Base-by-base conservation (phyloP, 2,888 invertebrate genomes). In the Adelphocoris suturalis region DNA sequence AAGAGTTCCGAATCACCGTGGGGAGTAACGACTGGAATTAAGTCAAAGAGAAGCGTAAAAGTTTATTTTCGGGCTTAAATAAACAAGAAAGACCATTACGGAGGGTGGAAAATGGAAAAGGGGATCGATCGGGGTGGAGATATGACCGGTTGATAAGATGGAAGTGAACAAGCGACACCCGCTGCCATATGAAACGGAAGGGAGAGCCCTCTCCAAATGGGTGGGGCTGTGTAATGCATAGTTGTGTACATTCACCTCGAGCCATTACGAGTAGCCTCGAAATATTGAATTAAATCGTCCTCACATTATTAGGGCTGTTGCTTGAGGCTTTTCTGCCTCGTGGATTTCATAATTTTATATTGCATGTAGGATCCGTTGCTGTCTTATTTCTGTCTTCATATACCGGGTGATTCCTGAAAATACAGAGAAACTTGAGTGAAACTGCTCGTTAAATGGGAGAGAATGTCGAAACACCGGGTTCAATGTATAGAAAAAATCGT, bases 91-190 rank as follows among this genome's bases (percentile, higher is more conserved):
- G 68, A 9, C 23, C 23, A 68, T 68, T 68, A 68, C 23, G 19
- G 68, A 19, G 68, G 68, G 19, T 68, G 68, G 68, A 68, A 68
- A 68, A 68, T 68, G 68, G 68, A 23, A 68, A 68, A 52, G 52
- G 68, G 68, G 68, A 68, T 68, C 68, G 68, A 68, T 68, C 68
- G 68, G 68, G 23, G 61, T 4, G 68, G 19, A 68, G 68, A 68
- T 68, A 68, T 68, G 68, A 68, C 68, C 27, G 19, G 23, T 11
- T 19, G 68, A 68, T 68, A 68, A 68, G 68, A 68, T 68, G 68
- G 68, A 23, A 19, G 19, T n/a, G 16, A 68, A 68, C 68, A 19
- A 68, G 12, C 68, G 68, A 68, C 68, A 23, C 23, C 68, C 68
- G 27, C 68, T 16, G 27, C 19, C 23, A 68, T 27, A 68, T 23